Evolutionary conservation across 2,888 invertebrate genomes (phyloP).

Genomic region (Ethmia dodecea): DNA sequence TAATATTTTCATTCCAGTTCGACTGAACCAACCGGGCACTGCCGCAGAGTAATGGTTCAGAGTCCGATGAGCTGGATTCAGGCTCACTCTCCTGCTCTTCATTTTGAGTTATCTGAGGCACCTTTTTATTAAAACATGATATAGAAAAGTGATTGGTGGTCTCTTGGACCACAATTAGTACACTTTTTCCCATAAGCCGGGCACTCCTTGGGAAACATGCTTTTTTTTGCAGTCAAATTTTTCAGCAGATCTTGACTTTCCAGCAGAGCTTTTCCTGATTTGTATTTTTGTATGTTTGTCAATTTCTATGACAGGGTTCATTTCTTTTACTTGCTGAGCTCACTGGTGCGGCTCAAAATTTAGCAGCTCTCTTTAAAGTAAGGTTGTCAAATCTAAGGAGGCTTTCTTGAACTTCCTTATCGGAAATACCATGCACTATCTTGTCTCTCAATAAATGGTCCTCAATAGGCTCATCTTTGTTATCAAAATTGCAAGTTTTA

Average conservation of each 20-base stretch:
- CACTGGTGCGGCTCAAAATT: not conserved
- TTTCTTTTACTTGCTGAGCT: not conserved
- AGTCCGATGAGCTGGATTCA: not conserved
- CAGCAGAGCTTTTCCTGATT: not conserved
- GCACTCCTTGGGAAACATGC: not conserved
- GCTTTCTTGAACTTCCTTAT: not conserved
- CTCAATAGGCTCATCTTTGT: not conserved
- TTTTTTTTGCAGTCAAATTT: not conserved
- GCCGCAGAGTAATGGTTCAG: not conserved
- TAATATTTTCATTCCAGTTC: conserved; percentile 2
- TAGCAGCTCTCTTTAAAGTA: not conserved
- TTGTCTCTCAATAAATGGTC: not conserved
- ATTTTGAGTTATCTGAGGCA: not conserved
- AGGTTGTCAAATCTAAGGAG: not conserved
- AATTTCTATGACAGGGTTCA: not conserved
- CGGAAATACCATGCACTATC: not conserved
- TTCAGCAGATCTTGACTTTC: not conserved
- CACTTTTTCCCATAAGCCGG: not conserved
- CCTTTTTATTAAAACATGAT: not conserved
- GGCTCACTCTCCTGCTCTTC: too few relatives aligned
- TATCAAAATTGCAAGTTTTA: not conserved
- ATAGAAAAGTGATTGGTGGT: too few relatives aligned
- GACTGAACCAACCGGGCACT: not conserved
- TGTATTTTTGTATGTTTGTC: not conserved
- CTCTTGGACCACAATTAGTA: not conserved